Conservation (phyloP, 2,797 vertebrate genomes). For the Gadopsis bispinosus region DNA sequence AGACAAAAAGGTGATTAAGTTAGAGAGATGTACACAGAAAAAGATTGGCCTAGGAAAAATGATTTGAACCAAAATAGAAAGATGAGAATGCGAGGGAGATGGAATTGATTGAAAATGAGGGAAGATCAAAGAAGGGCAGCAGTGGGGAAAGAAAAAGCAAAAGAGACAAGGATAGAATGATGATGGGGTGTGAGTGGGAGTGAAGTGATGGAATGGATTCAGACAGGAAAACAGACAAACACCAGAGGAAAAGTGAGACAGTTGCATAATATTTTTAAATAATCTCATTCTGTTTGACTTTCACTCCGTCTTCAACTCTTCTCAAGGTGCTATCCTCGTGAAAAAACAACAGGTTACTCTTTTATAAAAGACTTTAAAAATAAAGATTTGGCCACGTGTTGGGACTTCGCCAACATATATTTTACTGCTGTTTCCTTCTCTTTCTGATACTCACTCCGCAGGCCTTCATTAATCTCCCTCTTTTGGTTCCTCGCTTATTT, state of each 20-base stretch:
- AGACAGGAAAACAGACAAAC: conserved; percentile 66
- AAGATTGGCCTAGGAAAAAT: conserved; percentile 4
- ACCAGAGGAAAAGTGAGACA: conserved; percentile 50
- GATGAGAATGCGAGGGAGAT: conserved; percentile 27
- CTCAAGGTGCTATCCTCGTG: not conserved
- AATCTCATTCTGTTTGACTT: conserved; percentile 25
- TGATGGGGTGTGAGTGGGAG: conserved; percentile 38
- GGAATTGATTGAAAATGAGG: conserved; percentile 37
- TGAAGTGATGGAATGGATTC: conserved; percentile 58
- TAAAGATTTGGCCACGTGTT: not conserved
- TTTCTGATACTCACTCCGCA: conserved; percentile 9
- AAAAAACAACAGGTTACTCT: not conserved
- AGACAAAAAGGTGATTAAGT: conserved; percentile 31
- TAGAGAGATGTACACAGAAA: conserved; percentile 18
- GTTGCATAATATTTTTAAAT: conserved; percentile 56
- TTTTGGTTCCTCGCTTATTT: conserved; percentile 37
- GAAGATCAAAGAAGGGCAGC: conserved; percentile 47
- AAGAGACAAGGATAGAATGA: conserved; percentile 15
- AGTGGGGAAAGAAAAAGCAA: conserved; percentile 11
- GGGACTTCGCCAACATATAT: conserved; percentile 1
- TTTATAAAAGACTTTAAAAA: not conserved
- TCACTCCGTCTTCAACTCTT: not conserved
- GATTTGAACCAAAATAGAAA: conserved; percentile 37
- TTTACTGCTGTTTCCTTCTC: not conserved
- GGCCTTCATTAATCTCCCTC: conserved; percentile 37